Conservation (phyloP, 1,140 invertebrate genomes). For the Drosophila repleta region DNA sequence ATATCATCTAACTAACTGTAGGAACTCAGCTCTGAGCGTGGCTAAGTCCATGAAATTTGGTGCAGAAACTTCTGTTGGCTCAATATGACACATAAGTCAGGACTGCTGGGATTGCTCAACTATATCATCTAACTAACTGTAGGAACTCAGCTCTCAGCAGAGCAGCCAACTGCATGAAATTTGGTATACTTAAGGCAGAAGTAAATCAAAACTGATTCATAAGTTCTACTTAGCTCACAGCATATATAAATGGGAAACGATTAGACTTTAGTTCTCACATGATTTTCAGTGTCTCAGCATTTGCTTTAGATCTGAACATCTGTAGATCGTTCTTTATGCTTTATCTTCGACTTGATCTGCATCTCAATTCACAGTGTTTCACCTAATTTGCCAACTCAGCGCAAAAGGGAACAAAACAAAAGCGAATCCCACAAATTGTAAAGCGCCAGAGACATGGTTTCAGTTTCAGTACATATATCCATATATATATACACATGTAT, state of each 20-base stretch:
- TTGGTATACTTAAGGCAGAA: background rate
- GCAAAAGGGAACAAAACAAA: slow-evolving; percentile 12
- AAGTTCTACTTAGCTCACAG: too few relatives aligned
- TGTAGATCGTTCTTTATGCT: background rate
- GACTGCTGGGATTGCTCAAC: background rate
- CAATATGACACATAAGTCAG: too few relatives aligned
- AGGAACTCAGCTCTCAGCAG: background rate
- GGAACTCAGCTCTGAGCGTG: background rate
- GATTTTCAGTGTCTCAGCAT: too few relatives aligned
- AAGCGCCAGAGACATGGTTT: slow-evolving; percentile 43
- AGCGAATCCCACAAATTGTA: slow-evolving; percentile 28
- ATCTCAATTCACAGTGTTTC: background rate
- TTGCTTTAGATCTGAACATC: background rate
- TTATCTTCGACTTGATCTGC: background rate
- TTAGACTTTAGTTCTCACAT: too few relatives aligned
- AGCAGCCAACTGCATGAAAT: background rate
- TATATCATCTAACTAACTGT: background rate
- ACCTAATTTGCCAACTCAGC: slow-evolving; percentile 41
- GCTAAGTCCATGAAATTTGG: background rate
- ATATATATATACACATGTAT: background rate
- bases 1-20: background rate
- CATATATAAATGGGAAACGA: too few relatives aligned
- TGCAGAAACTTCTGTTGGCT: background rate
- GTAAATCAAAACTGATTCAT: too few relatives aligned
- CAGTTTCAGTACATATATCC: slow-evolving; percentile 26